Evolutionary conservation across 2,888 invertebrate species (phyloP), one percentile per base, ranked within the genome.

Genomic region (Keiferia lycopersicella): DNA sequence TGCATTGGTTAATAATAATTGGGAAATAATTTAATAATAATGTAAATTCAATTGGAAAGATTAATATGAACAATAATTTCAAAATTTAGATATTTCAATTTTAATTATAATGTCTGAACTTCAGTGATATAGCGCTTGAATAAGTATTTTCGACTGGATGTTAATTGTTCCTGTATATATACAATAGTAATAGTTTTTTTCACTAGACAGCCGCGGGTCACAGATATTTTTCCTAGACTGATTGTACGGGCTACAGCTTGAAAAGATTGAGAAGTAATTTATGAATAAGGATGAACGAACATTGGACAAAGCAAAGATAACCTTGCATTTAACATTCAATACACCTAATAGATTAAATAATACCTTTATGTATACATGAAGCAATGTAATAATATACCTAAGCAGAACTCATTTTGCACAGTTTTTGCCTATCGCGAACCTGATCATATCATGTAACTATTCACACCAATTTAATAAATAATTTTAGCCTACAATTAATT

Each of bases 111-210:
- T 20, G 51, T 50, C 18, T 48, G 10, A 30, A 22, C n/a, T 26
- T 60, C 38, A 20, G 18, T 20, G 12, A 22, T 20, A 51, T 20
- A 20, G 18, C 51, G 18, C 20, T 18, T 50, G 22, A 51, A 50
- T 64, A 63, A 67, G 67, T 69, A 61, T 38, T 22, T 64, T 66
- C 68, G 68, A 67, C 68, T 65, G 61, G 66, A 67, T 67, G 65
- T 72, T 68, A 68, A 69, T 68, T 73, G 72, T 75, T 78, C 75
- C 73, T 80, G 77, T 78, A 77, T 69, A 78, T 77, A 62, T 56
- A 61, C 16, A 50, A 22, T 56, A 58, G 18, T 38, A 58, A 39
- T 58, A 78, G 45, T 58, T 74, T 74, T 77, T 72, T 72, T 72
- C 72, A 76, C 76, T 76, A 68, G 63, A 66, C 63, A 64, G 57